Evolutionary conservation across 2,888 invertebrate genomes (phyloP).

Genomic region (Sipha maydis): DNA sequence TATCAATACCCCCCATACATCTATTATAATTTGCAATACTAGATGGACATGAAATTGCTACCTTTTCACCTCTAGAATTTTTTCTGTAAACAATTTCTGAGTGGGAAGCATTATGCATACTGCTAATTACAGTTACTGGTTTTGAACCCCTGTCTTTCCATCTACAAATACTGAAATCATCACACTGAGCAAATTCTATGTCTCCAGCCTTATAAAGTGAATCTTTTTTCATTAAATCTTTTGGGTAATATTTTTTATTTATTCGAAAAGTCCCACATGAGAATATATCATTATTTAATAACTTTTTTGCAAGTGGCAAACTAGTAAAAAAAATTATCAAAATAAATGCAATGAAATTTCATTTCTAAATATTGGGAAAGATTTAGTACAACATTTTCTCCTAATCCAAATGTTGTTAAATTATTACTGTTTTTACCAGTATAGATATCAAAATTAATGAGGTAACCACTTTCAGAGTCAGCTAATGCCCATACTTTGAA

Average conservation of each 20-base stretch:
- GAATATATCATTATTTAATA: background rate
- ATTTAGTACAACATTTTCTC: conserved; percentile 61
- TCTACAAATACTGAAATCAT: background rate
- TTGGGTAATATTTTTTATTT: background rate
- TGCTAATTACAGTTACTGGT: background rate
- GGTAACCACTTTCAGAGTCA: conserved; percentile 29
- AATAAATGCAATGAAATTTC: background rate
- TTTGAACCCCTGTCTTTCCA: background rate
- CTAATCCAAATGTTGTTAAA: conserved; percentile 53
- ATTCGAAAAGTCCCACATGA: background rate
- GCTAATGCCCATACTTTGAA: conserved; percentile 63
- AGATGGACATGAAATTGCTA: background rate
- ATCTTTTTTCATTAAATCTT: background rate
- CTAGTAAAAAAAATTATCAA: conserved; percentile 30
- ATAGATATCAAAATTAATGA: conserved; percentile 40
- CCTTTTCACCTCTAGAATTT: background rate
- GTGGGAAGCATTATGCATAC: background rate
- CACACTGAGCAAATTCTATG: background rate
- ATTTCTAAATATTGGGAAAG: background rate
- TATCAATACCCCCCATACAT: background rate
- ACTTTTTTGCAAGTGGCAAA: background rate
- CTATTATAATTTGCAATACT: background rate
- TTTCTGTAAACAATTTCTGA: background rate
- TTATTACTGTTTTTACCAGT: conserved; percentile 63
- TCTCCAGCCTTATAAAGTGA: background rate